These are phyloP conservation scores for Anolis carolinensis DNA, from an alignment of 2,113 vertebrate genomes.

Conservation along the genomic window DNA sequence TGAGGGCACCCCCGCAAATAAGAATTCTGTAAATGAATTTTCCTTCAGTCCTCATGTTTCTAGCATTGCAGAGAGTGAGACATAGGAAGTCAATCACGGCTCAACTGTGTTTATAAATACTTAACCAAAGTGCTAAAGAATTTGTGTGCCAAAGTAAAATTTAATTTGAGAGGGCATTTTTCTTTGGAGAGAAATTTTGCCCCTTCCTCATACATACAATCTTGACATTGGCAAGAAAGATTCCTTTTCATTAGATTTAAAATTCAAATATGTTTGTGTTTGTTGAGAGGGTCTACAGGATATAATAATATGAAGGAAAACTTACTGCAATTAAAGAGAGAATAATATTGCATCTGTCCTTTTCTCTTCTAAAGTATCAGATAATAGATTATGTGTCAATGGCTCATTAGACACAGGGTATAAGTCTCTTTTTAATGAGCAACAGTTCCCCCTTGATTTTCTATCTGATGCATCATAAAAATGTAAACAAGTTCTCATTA, in stretches of 20 bases:
- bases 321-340: neutral
- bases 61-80: too few relatives aligned
- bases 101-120: too few relatives aligned
- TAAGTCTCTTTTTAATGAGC: conserved; percentile 16
- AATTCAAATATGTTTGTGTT: neutral
- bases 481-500: conserved; percentile 22
- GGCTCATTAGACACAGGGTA: conserved; percentile 30
- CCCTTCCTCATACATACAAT: too few relatives aligned
- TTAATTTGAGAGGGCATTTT: too few relatives aligned
- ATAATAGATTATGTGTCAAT: conserved; percentile 10
- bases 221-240: neutral
- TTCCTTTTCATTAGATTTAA: neutral
- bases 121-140: too few relatives aligned
- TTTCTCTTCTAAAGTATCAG: conserved; percentile 21
- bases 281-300: neutral
- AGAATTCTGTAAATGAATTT: too few relatives aligned
- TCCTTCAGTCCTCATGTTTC: too few relatives aligned
- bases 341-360: conserved; percentile 19
- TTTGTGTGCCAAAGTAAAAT: too few relatives aligned
- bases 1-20: too few relatives aligned
- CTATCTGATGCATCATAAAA: conserved; percentile 16
- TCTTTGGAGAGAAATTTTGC: too few relatives aligned
- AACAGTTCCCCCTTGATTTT: conserved; percentile 7
- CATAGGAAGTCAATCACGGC: too few relatives aligned
- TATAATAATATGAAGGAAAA: neutral